Conservation (phyloP, 2,113 vertebrate genomes). For the Psittacula cyanocephala region DNA sequence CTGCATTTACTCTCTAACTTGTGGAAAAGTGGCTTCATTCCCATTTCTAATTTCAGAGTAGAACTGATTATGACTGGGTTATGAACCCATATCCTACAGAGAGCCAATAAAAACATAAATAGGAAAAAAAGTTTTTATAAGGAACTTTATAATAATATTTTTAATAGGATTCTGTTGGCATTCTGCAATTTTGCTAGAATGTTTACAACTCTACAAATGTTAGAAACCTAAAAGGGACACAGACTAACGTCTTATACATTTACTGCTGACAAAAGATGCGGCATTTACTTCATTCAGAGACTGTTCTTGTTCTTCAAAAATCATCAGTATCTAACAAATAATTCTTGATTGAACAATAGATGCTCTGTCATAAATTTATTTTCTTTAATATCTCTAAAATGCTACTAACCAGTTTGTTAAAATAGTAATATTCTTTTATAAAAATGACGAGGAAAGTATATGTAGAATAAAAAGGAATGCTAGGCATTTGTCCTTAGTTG, state of each 20-base stretch:
- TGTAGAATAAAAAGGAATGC: not conserved
- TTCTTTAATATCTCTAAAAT: not conserved
- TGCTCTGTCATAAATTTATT: not conserved
- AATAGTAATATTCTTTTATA: not conserved
- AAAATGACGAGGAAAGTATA: not conserved
- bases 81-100: constrained; percentile 24
- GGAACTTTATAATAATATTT: constrained; percentile 50
- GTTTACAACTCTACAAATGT: constrained; percentile 51
- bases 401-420: not conserved
- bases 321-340: not conserved
- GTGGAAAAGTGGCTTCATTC: constrained; percentile 60
- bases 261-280: not conserved
- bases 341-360: not conserved
- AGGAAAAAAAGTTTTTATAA: constrained; percentile 49
- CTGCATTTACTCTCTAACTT: constrained; percentile 4
- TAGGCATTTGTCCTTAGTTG: not conserved
- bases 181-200: constrained; percentile 30
- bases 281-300: not conserved
- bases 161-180: constrained; percentile 24
- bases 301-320: not conserved
- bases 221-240: constrained; percentile 7
- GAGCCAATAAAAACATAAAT: constrained; percentile 57
- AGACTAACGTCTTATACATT: constrained; percentile 10
- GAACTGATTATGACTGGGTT: constrained; percentile 61
- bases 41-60: constrained; percentile 67